These are phyloP conservation scores for Drosophila mauritiana DNA, from an alignment of 1,140 invertebrate species.

Conservation along the genomic window DNA sequence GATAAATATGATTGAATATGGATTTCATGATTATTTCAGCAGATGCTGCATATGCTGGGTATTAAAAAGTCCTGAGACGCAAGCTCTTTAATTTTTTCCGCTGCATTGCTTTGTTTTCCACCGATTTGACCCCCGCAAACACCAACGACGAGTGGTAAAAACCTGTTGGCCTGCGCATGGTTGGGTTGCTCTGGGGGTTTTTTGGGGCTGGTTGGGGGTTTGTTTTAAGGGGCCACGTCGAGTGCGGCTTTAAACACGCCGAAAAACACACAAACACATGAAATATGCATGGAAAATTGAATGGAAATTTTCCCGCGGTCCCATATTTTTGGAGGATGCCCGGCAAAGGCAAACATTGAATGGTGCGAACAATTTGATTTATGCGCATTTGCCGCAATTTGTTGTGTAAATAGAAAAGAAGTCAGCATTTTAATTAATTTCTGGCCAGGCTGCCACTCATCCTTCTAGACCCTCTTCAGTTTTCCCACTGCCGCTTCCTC, in stretches of 20 bases:
- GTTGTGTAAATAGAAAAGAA: constrained; percentile 77
- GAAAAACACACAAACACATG: constrained; percentile 62
- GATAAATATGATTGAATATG: no score
- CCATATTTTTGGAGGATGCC: constrained; percentile 14
- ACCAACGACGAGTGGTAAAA: constrained; percentile 43
- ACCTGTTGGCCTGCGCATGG: constrained; percentile 49
- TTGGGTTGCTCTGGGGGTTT: constrained; percentile 26
- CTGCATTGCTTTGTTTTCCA: constrained; percentile 35
- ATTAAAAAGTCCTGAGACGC: neutral
- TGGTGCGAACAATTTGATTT: constrained; percentile 79
- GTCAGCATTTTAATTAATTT: constrained; percentile 79
- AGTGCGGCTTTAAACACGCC: constrained; percentile 63
- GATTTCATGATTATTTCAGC: no score
- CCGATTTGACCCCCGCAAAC: constrained; percentile 26
- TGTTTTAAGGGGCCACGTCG: constrained; percentile 34
- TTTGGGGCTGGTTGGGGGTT: constrained; percentile 1
- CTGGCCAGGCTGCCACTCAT: constrained; percentile 5
- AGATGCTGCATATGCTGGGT: neutral
- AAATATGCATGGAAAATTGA: constrained; percentile 76
- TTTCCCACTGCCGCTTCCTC: constrained; percentile 19
- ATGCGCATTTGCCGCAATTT: constrained; percentile 81
- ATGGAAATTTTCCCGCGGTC: constrained; percentile 35
- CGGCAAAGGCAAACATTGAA: constrained; percentile 50
- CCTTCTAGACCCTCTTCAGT: neutral
- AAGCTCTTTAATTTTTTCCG: constrained; percentile 12